phyloP scores from a whole-genome alignment of 2,888 invertebrate genomes.

The Dasypogon diadema region DNA sequence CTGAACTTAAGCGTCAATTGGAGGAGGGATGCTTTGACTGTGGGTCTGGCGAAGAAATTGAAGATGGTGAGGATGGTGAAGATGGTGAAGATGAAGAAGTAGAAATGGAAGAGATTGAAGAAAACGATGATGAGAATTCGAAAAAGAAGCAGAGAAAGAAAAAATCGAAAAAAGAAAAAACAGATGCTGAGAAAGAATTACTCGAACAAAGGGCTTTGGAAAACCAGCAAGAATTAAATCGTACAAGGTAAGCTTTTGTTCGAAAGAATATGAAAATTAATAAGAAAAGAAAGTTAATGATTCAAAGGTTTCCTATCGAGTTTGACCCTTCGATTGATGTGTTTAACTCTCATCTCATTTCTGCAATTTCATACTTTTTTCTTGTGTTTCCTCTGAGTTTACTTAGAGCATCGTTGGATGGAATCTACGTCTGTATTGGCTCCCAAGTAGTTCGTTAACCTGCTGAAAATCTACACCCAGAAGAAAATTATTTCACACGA shows the following conservation, averaged over 20 bases:
- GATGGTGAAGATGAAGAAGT: slow-evolving; percentile 68
- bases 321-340: too few species aligned
- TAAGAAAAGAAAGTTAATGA: too few species aligned
- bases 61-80: slow-evolving; percentile 71
- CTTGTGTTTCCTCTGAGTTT: too few species aligned
- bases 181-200: slow-evolving; percentile 75
- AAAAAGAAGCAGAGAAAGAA: slow-evolving; percentile 71
- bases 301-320: neutral
- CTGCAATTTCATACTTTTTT: neutral
- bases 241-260: slow-evolving; percentile 82
- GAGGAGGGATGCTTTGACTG: slow-evolving; percentile 74
- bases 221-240: slow-evolving; percentile 80
- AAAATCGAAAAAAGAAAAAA: slow-evolving; percentile 66
- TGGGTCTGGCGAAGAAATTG: slow-evolving; percentile 60
- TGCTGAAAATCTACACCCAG: too few species aligned
- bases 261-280: too few species aligned
- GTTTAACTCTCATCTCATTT: neutral
- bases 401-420: too few species aligned
- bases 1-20: slow-evolving; percentile 87
- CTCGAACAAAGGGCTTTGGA: slow-evolving; percentile 75
- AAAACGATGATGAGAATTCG: slow-evolving; percentile 70
- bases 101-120: slow-evolving; percentile 69
- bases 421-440: too few species aligned
- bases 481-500: too few species aligned
- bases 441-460: too few species aligned